A percentile compares a stretch with the other conserved stretches of the same genome.
Conservation (phyloP, 1,140 invertebrate species). For the Plectrocnemia conspersa region DNA sequence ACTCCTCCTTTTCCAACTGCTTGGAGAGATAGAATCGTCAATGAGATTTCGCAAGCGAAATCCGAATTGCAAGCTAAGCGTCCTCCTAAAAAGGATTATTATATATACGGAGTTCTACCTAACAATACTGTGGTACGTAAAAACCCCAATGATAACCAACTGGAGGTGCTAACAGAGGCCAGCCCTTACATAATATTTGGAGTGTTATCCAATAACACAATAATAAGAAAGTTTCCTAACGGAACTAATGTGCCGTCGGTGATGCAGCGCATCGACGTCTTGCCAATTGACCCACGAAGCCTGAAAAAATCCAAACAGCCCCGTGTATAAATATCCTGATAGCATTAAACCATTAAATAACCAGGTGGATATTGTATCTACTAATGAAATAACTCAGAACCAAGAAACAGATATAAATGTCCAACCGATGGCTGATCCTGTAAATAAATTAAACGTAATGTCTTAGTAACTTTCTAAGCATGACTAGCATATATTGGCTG, state of each 20-base stretch:
- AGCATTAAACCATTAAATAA: conserved; percentile 53
- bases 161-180: conserved; percentile 60
- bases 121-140: conserved; percentile 72
- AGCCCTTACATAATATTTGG: conserved; percentile 67
- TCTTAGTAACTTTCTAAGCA: conserved; percentile 39
- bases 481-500: conserved; percentile 36
- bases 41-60: conserved; percentile 36
- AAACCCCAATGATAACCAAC: conserved; percentile 59
- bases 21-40: conserved; percentile 18
- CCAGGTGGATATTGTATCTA: conserved; percentile 45
- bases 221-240: conserved; percentile 68
- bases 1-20: conserved; percentile 28
- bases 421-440: conserved; percentile 50
- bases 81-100: conserved; percentile 60
- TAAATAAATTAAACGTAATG: conserved; percentile 52
- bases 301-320: conserved; percentile 52
- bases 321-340: conserved; percentile 53
- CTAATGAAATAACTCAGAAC: conserved; percentile 48
- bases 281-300: conserved; percentile 53
- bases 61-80: conserved; percentile 41
- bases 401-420: conserved; percentile 23
- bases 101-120: conserved; percentile 65
- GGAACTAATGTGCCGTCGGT: conserved; percentile 66
- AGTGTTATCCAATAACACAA: conserved; percentile 66
- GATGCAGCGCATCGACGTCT: conserved; percentile 53